Evolutionary conservation across 2,113 vertebrate genomes (phyloP).

Genomic region (Psilopogon haemacephalus): DNA sequence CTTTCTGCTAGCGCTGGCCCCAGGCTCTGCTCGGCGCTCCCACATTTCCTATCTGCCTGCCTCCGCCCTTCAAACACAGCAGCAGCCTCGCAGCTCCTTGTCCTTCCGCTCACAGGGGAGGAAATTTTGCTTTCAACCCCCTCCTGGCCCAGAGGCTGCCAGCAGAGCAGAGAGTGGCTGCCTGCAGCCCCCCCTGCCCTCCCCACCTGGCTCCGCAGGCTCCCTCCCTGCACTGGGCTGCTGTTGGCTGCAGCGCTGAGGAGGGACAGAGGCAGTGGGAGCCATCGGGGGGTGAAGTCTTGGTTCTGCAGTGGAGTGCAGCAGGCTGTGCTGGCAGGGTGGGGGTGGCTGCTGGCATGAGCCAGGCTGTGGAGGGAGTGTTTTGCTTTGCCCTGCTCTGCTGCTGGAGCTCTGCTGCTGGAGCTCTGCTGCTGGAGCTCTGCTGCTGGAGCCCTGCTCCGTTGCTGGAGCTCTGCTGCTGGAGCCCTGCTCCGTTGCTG

Average conservation of each 20-base stretch:
- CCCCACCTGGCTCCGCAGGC: not conserved
- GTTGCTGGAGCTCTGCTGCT: no score
- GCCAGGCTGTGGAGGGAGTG: conserved; percentile 6
- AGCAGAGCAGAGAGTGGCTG: not conserved
- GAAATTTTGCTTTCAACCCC: not conserved
- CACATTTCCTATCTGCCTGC: not conserved
- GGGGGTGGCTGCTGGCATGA: conserved; percentile 24
- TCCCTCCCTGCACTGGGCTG: not conserved
- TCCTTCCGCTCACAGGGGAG: not conserved
- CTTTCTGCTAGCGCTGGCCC: not conserved
- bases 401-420: not conserved
- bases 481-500: not conserved
- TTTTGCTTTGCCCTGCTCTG: conserved; percentile 12
- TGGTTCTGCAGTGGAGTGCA: conserved; percentile 1
- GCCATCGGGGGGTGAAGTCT: not conserved
- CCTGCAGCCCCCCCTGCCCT: not conserved
- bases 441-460: no score
- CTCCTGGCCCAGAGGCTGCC: not conserved
- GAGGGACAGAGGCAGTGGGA: not conserved
- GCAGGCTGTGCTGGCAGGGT: not conserved
- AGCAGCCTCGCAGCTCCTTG: not conserved
- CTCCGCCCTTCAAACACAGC: not conserved
- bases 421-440: no score
- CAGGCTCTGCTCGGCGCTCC: not conserved
- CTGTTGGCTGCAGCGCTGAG: not conserved